Evolutionary conservation across 2,888 invertebrate species (phyloP).

Genomic region (Aethes cnicana): DNA sequence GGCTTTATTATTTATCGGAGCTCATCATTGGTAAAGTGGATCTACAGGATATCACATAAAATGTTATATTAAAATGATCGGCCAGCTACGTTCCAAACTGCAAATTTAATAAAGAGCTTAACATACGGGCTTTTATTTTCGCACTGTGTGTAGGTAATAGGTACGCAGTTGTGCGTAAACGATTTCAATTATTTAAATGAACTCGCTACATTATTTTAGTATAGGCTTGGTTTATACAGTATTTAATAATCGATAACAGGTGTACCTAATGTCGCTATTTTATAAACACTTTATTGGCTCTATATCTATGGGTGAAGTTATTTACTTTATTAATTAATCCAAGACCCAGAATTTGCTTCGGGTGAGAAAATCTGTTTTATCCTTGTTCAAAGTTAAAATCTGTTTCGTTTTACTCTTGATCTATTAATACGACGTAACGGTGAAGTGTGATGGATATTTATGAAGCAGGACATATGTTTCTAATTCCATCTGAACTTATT

Average conservation of each 20-base stretch:
- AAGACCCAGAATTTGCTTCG: too few species aligned
- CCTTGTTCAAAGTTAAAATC: constrained; percentile 33
- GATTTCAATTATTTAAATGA: constrained; percentile 5
- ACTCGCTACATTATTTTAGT: background rate
- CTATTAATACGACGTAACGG: constrained; percentile 33
- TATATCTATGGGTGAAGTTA: too few species aligned
- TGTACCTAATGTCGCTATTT: too few species aligned
- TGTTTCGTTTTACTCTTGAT: constrained; percentile 32
- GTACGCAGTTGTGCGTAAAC: constrained; percentile 1
- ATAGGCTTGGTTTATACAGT: too few species aligned
- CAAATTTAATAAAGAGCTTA: constrained; percentile 1
- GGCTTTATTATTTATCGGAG: constrained; percentile 11
- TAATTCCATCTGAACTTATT: constrained; percentile 17
- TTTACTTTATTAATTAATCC: too few species aligned
- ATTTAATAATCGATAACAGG: too few species aligned
- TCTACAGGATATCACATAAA: constrained; percentile 12
- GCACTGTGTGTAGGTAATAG: background rate
- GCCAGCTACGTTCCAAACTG: background rate
- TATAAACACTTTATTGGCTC: too few species aligned
- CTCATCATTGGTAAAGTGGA: constrained; percentile 15
- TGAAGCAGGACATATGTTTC: constrained; percentile 31
- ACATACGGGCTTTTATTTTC: constrained; percentile 10
- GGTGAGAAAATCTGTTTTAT: constrained; percentile 31
- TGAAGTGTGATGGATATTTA: constrained; percentile 31
- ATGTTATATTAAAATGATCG: background rate